Evolutionary conservation across 2,797 vertebrate species (phyloP).

Genomic region (Sebastes vulpes): DNA sequence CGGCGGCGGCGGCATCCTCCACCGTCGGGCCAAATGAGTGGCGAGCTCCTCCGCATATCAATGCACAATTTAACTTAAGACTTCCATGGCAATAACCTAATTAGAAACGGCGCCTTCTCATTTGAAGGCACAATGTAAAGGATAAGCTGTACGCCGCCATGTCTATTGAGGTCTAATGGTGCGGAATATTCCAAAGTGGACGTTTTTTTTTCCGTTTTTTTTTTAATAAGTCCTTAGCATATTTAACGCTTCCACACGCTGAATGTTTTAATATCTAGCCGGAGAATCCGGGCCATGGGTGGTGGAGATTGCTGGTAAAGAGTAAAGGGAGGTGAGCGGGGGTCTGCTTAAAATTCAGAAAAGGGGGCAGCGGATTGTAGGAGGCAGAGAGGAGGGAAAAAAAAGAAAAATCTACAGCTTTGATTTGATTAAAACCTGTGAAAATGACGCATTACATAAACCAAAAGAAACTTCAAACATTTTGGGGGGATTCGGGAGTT

Average conservation of each 20-base stretch:
- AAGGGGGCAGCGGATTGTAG: slow-evolving; percentile 49
- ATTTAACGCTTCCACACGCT: slow-evolving; percentile 79
- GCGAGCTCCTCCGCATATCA: slow-evolving; percentile 72
- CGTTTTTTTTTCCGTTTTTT: slow-evolving; percentile 29
- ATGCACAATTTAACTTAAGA: slow-evolving; percentile 81
- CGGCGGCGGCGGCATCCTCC: slow-evolving; percentile 10
- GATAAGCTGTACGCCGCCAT: slow-evolving; percentile 64
- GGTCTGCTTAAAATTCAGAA: slow-evolving; percentile 72
- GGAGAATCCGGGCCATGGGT: slow-evolving; percentile 62
- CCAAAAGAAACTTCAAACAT: slow-evolving; percentile 67
- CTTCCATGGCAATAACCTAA: slow-evolving; percentile 79
- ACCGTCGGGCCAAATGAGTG: slow-evolving; percentile 56
- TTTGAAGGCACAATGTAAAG: slow-evolving; percentile 77
- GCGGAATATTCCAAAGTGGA: slow-evolving; percentile 67
- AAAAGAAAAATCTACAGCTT: slow-evolving; percentile 52
- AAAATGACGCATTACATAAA: slow-evolving; percentile 70
- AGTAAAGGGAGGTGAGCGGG: slow-evolving; percentile 61
- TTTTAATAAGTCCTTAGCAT: slow-evolving; percentile 78
- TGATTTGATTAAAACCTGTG: slow-evolving; percentile 77
- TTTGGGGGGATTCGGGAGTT: slow-evolving; percentile 42
- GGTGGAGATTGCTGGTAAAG: slow-evolving; percentile 59
- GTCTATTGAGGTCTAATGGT: slow-evolving; percentile 61
- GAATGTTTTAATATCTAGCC: slow-evolving; percentile 70
- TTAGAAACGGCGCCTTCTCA: slow-evolving; percentile 74
- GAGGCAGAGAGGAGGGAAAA: background rate